Conservation (phyloP, 2,797 vertebrate genomes). For the Dallia pectoralis region DNA sequence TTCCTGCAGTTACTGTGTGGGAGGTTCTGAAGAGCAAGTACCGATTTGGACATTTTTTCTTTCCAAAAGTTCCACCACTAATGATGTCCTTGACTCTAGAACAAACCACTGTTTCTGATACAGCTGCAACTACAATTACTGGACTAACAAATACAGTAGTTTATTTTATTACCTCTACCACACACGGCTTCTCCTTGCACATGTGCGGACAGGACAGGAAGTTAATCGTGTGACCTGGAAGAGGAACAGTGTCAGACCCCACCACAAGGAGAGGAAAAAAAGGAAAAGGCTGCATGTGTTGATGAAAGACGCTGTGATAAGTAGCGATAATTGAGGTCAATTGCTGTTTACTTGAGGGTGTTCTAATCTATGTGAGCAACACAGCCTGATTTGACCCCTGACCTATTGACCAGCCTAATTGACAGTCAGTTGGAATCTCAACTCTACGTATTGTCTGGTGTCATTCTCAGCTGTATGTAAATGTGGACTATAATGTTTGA, state of each 20-base stretch:
- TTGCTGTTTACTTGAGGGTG: slow-evolving; percentile 66
- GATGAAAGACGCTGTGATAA: slow-evolving; percentile 59
- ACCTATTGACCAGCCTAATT: slow-evolving; percentile 67
- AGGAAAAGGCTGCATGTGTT: slow-evolving; percentile 50
- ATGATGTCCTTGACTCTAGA: not conserved
- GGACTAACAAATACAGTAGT: slow-evolving; percentile 3
- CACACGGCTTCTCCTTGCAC: slow-evolving; percentile 39
- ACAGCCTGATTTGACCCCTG: slow-evolving; percentile 57
- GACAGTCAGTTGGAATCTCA: slow-evolving; percentile 65
- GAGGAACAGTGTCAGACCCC: slow-evolving; percentile 67
- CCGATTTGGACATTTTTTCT: slow-evolving; percentile 44
- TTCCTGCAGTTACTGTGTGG: slow-evolving; percentile 59
- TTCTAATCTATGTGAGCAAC: slow-evolving; percentile 64
- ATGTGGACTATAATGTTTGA: slow-evolving; percentile 40
- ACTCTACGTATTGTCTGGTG: slow-evolving; percentile 43
- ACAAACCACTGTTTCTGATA: not conserved
- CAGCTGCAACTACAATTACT: not conserved
- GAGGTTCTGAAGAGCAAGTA: slow-evolving; percentile 57
- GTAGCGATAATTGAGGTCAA: slow-evolving; percentile 70
- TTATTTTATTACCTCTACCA: not conserved
- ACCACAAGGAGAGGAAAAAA: slow-evolving; percentile 51
- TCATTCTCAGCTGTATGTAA: slow-evolving; percentile 68
- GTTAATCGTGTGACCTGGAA: slow-evolving; percentile 39
- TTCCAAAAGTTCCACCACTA: slow-evolving; percentile 4
- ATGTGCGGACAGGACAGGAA: slow-evolving; percentile 21